A percentile compares a stretch with the other conserved stretches of the same genome.
Evolutionary conservation across 2,113 vertebrate species (phyloP).

Genomic region (Gnathonemus echidnorhynchus): DNA sequence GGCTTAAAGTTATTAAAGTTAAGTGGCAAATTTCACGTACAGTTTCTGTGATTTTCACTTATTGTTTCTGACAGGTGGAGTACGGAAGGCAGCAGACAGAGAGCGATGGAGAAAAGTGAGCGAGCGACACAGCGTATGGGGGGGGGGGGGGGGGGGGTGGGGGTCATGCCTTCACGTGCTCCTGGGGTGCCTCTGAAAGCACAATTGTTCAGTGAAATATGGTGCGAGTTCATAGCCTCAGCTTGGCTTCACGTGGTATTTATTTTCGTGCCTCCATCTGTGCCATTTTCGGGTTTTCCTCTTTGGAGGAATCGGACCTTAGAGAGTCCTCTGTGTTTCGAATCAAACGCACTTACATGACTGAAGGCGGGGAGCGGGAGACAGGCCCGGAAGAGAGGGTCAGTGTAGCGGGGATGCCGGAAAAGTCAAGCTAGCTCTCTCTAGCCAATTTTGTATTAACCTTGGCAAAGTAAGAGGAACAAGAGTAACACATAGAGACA

Average conservation of each 20-base stretch:
- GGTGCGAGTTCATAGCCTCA: too few relatives aligned
- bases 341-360: neutral
- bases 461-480: neutral
- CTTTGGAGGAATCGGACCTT: neutral
- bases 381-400: neutral
- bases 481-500: neutral
- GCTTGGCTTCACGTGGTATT: neutral
- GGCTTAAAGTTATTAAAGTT: neutral
- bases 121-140: neutral
- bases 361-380: neutral
- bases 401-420: neutral
- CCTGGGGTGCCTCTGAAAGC: neutral
- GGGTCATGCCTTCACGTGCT: neutral
- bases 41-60: neutral
- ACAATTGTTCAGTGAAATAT: neutral
- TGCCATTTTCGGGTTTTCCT: neutral
- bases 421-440: neutral
- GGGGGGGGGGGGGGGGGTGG: neutral
- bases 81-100: neutral
- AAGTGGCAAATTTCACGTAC: neutral
- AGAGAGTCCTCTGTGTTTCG: neutral
- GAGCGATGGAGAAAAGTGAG: neutral
- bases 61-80: neutral
- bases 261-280: neutral
- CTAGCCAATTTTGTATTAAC: neutral